phyloP scores from a whole-genome alignment of 1,140 invertebrate genomes.

The Drosophila pachea region DNA sequence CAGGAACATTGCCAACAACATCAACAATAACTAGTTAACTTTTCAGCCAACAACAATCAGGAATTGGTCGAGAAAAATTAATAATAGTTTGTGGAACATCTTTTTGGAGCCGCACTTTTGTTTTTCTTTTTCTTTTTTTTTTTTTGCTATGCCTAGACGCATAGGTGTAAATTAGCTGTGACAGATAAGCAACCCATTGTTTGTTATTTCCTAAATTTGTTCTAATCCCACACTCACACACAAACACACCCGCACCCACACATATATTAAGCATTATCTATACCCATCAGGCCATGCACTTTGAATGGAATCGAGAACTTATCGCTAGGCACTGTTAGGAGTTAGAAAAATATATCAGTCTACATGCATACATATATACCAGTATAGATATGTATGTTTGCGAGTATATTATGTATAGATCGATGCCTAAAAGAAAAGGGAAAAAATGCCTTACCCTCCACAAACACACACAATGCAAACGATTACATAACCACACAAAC shows the following conservation, averaged over 20 bases:
- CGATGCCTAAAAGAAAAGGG: too few relatives aligned
- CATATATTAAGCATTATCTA: too few relatives aligned
- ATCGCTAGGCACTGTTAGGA: too few relatives aligned
- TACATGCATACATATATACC: too few relatives aligned
- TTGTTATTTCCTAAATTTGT: slow-evolving; percentile 14
- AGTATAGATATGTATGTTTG: too few relatives aligned
- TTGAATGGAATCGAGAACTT: too few relatives aligned
- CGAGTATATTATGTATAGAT: too few relatives aligned
- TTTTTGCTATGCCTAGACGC: slow-evolving; percentile 16
- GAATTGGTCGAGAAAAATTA: slow-evolving; percentile 15
- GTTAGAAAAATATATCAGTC: too few relatives aligned
- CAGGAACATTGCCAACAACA: slow-evolving; percentile 22
- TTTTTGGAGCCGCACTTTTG: slow-evolving; percentile 15
- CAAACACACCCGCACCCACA: slow-evolving; percentile 2
- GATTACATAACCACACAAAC: slow-evolving; percentile 29
- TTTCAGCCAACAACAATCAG: slow-evolving; percentile 11
- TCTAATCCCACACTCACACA: neutral
- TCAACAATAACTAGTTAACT: neutral
- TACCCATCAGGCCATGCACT: too few relatives aligned
- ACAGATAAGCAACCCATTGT: slow-evolving; percentile 20
- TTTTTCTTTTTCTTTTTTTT: neutral
- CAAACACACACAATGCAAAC: too few relatives aligned
- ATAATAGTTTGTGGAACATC: slow-evolving; percentile 3
- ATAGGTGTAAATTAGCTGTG: slow-evolving; percentile 54
- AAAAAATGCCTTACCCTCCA: too few relatives aligned